Evolutionary conservation across 1,140 invertebrate species (phyloP).

Genomic region (Oryzaephilus surinamensis): DNA sequence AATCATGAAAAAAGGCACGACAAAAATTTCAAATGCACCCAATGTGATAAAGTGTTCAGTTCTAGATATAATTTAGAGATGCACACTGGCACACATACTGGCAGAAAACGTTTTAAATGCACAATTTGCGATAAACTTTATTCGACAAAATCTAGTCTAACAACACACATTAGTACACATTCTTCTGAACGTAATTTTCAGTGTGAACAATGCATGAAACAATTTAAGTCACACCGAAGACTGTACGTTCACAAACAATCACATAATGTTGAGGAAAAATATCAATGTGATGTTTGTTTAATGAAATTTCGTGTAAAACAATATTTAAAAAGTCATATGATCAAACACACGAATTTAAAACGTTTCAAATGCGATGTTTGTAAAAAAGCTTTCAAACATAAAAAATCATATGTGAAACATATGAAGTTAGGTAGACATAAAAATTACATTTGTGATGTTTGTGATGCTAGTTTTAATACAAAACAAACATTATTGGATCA

Average conservation of each 20-base stretch:
- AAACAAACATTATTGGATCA: too few species aligned
- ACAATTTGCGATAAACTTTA: conserved; percentile 19
- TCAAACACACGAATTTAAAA: conserved; percentile 21
- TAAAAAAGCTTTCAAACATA: conserved; percentile 26
- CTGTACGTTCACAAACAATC: conserved; percentile 25
- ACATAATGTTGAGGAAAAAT: conserved; percentile 22
- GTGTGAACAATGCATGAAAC: conserved; percentile 22
- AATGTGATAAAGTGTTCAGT: conserved; percentile 22
- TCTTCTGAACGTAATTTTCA: conserved; percentile 18
- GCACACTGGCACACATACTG: conserved; percentile 24
- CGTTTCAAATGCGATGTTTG: conserved; percentile 21
- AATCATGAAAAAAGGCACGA: conserved; percentile 26
- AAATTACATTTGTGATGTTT: too few species aligned
- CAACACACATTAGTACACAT: conserved; percentile 22
- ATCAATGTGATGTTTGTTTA: conserved; percentile 21
- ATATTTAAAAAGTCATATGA: conserved; percentile 24
- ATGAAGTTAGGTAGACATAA: too few species aligned
- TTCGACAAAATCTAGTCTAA: conserved; percentile 21
- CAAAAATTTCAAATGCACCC: conserved; percentile 24
- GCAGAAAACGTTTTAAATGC: conserved; percentile 22
- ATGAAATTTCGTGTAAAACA: conserved; percentile 24
- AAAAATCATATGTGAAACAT: conserved; percentile 24
- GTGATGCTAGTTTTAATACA: too few species aligned
- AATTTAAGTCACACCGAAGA: conserved; percentile 23
- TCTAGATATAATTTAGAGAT: conserved; percentile 26